Conservation (phyloP, 2,797 vertebrate genomes). For the Argentina silus region DNA sequence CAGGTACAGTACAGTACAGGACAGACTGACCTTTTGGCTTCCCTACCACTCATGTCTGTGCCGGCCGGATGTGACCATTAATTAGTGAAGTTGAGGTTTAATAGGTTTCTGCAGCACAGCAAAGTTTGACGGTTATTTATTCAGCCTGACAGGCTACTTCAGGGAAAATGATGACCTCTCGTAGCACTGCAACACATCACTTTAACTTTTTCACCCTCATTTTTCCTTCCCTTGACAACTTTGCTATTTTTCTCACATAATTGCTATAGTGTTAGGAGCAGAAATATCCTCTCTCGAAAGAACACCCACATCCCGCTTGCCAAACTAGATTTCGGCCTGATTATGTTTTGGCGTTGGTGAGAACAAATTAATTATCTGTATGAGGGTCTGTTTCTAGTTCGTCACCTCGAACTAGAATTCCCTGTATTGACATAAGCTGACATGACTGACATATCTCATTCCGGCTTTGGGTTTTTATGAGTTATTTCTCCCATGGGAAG, state of each 20-base stretch:
- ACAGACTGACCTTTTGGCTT: too few species aligned
- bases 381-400: conserved; percentile 39
- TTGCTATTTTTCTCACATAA: conserved; percentile 12
- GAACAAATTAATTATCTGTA: conserved; percentile 32
- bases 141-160: conserved; percentile 40
- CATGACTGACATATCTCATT: conserved; percentile 35
- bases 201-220: conserved; percentile 27
- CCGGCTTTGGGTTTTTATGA: conserved; percentile 28
- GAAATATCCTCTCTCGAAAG: conserved; percentile 8
- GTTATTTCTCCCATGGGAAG: conserved; percentile 52
- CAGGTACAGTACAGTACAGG: conserved; percentile 84
- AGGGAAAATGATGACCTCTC: conserved; percentile 35
- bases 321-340: conserved; percentile 29
- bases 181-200: background rate
- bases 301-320: background rate
- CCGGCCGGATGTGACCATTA: too few species aligned
- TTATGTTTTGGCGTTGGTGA: conserved; percentile 30
- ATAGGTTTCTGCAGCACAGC: background rate
- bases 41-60: too few species aligned
- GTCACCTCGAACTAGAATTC: conserved; percentile 42
- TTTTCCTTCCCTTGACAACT: conserved; percentile 6
- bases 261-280: conserved; percentile 14
- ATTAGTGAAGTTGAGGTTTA: too few species aligned
- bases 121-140: conserved; percentile 11
- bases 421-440: conserved; percentile 28